Conservation (phyloP, 1,140 invertebrate genomes). For the Procambarus clarkii region DNA sequence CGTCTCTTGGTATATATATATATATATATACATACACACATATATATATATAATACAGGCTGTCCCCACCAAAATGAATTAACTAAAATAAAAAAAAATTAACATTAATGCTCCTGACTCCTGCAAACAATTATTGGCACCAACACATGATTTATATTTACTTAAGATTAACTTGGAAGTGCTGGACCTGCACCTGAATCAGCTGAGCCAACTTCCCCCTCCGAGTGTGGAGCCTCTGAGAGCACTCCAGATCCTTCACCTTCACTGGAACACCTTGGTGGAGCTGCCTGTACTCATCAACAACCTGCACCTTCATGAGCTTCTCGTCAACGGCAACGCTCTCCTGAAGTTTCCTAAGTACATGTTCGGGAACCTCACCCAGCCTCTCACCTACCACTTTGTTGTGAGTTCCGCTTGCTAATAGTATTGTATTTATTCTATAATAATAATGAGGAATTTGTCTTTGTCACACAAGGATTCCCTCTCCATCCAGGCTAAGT, state of each 20-base stretch:
- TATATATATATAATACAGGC: not conserved
- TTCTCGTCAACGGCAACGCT: constrained; percentile 49
- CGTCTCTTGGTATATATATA: too few relatives aligned
- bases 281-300: constrained; percentile 18
- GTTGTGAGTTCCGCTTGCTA: constrained; percentile 26
- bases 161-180: constrained; percentile 46
- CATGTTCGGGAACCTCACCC: constrained; percentile 44
- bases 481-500: too few relatives aligned
- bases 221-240: constrained; percentile 21
- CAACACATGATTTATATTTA: not conserved
- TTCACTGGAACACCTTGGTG: constrained; percentile 43
- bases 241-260: constrained; percentile 18
- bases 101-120: too few relatives aligned
- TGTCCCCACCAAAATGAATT: too few relatives aligned
- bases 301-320: constrained; percentile 36
- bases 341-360: constrained; percentile 46
- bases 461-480: too few relatives aligned
- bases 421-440: too few relatives aligned
- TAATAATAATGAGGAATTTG: too few relatives aligned
- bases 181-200: constrained; percentile 52
- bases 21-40: constrained; percentile 24
- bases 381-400: constrained; percentile 59
- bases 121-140: not conserved
- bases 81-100: too few relatives aligned
- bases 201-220: constrained; percentile 22